phyloP scores from a whole-genome alignment of 2,113 vertebrate species.

The Mystacornis crossleyi region DNA sequence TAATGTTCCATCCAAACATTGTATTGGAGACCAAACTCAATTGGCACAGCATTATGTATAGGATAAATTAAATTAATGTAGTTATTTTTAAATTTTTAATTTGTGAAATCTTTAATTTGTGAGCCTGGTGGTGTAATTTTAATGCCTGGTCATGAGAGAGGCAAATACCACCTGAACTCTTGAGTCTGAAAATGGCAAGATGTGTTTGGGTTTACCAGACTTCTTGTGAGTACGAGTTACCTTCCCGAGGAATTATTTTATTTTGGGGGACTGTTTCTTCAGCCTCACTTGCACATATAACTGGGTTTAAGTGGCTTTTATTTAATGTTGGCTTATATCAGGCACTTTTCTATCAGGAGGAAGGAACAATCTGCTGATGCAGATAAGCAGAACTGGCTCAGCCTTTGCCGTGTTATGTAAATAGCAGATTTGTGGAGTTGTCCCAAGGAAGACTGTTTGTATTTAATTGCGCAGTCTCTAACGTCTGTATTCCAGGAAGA shows the following conservation, averaged over 20 bases:
- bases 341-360: not conserved
- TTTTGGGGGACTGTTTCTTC: not conserved
- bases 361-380: not conserved
- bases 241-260: not conserved
- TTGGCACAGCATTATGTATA: not conserved
- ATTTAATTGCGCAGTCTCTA: conserved; percentile 10
- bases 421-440: not conserved
- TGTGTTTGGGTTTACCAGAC: not conserved
- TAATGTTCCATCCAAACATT: not conserved
- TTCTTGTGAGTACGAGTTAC: not conserved
- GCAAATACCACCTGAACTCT: not conserved
- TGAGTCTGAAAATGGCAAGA: not conserved
- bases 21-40: not conserved
- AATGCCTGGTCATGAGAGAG: not conserved
- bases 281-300: not conserved
- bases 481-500: not conserved
- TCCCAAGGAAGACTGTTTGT: not conserved
- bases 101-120: not conserved
- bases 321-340: fast-evolving
- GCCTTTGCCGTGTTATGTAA: not conserved
- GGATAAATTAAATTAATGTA: too few relatives aligned
- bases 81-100: not conserved
- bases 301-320: not conserved
- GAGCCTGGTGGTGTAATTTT: not conserved
- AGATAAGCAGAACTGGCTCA: conserved; percentile 16